Evolutionary conservation across 2,113 vertebrate genomes (phyloP), one percentile per base, ranked within the genome.

Genomic region (Dascyllus trimaculatus): DNA sequence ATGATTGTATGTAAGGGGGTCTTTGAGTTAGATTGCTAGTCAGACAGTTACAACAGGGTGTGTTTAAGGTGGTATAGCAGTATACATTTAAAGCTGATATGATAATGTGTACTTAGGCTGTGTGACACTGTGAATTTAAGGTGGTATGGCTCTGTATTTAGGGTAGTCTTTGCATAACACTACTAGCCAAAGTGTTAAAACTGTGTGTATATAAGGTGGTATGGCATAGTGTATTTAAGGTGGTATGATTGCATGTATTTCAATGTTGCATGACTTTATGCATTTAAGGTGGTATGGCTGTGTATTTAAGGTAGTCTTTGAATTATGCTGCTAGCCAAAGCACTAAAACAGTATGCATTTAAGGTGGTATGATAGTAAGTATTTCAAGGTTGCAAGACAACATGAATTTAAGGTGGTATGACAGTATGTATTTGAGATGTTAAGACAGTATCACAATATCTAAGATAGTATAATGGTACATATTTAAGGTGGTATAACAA

Each of bases 401-500:
- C 1, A 9, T 21, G 26, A 38, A 35, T 61, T 35, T 18, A 59
- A 61, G 64, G 49, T 57, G 26, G 43, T 43, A 3, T 52, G 13
- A 29, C 22, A n/a, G 52, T 17, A 2, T 35, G 29, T 15, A 29
- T 24, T 38, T 29, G 45, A 45, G 48, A 18, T 19, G 60, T 11
- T 21, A 14, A 11, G 9, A 40, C 38, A 4, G 29, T 29, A 29
- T 54, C 51, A 18, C 22, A 32, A 17, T 4, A 15, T 45, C 2
- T 29, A 29, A 48, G 45, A 14, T 48, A 5, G 45, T 11, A 48
- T 4, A 17, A 4, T 4, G 11, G 40, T 17, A 13, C 11, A 6
- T 46, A 69, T 71, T 60, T 51, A 38, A 60, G 56, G 29, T 52
- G 46, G 58, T 43, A 10, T 67, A 1, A 18, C 22, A 32, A 17